Base-by-base conservation (phyloP, 35 echinoderm and acorn worm genomes). In the Ophiothrix spiculata region DNA sequence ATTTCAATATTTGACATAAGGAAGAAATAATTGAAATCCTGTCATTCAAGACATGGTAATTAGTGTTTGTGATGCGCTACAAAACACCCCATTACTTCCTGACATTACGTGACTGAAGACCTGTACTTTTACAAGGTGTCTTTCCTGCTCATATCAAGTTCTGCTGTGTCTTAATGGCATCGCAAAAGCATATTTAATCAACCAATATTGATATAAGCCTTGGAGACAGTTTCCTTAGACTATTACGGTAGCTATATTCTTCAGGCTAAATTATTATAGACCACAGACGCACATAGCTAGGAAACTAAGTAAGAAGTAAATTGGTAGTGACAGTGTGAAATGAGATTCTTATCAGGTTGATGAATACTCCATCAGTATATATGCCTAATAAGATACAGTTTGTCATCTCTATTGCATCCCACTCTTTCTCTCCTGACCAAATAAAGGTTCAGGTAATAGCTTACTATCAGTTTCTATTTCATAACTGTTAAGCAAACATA, bases 201-300 rank as follows among this genome's bases (percentile, higher is more conserved):
- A 69, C 60, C 60, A 69, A 69, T 69, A 69, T 69, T 69, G 60
- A 69, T 69, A 69, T 69, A 69, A 69, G 60, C 60, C 60, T 69
- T 69, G 29, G 60, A 69, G 60, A 69, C 60, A n/a, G 60, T 69
- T 69, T 69, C 60, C 60, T 69, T 69, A 69, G 60, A 69, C 60
- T 69, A 69, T 69, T 69, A 69, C 60, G 60, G 60, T 69, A 69
- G 60, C 60, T 69, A 6, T 2, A 10, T 2, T 69, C 60, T 69
- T 69, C 29, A 28, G 60, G 60, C 60, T 69, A 69, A 69, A 69
- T 69, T 69, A 69, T 69, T 69, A 69, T 69, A 69, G 60, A 25
- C 60, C 60, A 69, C 23, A 69, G 60, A 4, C 8, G 60, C 25
- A 28, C 60, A 69, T 69, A 69, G 16, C 60, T 54, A 25, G 60